Base-by-base conservation (phyloP, 2,888 invertebrate species). In the Himalopsyche tibetana region DNA sequence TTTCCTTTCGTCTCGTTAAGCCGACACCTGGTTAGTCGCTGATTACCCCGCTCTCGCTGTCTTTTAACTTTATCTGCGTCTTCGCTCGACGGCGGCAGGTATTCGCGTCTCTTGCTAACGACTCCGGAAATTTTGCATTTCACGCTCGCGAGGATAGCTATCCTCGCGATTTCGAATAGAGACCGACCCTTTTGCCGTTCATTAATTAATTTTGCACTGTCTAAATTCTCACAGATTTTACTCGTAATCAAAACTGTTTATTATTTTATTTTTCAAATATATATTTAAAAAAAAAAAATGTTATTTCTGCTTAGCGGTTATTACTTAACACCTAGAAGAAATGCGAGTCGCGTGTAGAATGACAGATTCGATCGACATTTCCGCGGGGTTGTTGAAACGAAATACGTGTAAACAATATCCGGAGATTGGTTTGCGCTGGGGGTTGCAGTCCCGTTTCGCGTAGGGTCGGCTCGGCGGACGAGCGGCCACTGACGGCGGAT, bases 401-500 rank as follows among this genome's bases (percentile, higher is more conserved):
- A 86, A 83, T 82, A 81, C 84, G 84, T 84, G 87, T 87, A 85
- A 85, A 85, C 84, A 85, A 55, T 40, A 63, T 19, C 55, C 74
- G 55, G 63, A 17, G 28, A 51, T 81, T 80, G 69, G 55, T 15
- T 81, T 19, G 40, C 55, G 45, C 12, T 40, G 45, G n/a, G 86
- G 69, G 17, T 40, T 38, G 42, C 45, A n/a, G 28, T 80, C 42
- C 40, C 51, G 82, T 17, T 63, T 45, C 82, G 85, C 86, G 88
- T 87, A 45, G 40, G 12, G 74, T 19, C 82, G 56, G 79, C 84
- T 74, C 84, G 89, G 81, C 63, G 84, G 84, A 83, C 87, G 85
- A 82, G 87, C 86, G 86, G 82, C 88, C 87, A 87, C 88, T 89
- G 89, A 86, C 88, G 87, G 86, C 82, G 85, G 51, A 51, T 51